Conservation (phyloP, 1,140 invertebrate genomes). For the Psix sp. region DNA sequence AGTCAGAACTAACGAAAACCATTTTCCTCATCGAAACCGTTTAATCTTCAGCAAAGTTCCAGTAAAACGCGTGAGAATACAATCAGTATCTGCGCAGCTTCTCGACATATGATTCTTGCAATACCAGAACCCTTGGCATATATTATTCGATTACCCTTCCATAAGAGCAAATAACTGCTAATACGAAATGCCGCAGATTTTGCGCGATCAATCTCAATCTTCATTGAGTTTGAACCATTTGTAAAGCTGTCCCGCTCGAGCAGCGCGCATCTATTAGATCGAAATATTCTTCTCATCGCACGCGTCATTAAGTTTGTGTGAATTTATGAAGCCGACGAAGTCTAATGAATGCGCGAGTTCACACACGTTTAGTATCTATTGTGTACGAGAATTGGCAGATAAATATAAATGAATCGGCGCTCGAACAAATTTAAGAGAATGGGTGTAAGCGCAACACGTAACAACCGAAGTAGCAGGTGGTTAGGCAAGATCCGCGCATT, state of each 20-base stretch:
- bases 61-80: conserved; percentile 16
- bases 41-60: no score
- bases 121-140: conserved; percentile 40
- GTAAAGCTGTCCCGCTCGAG: not conserved
- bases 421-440: conserved; percentile 41
- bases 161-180: conserved; percentile 18
- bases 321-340: not conserved
- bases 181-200: conserved; percentile 19
- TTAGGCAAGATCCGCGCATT: conserved; percentile 52
- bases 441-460: conserved; percentile 25
- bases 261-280: conserved; percentile 8
- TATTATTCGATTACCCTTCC: conserved; percentile 46
- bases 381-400: conserved; percentile 44
- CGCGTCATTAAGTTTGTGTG: conserved; percentile 18
- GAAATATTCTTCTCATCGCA: conserved; percentile 13
- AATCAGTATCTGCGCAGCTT: conserved; percentile 9
- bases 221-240: conserved; percentile 31
- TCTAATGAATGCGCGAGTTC: conserved; percentile 46
- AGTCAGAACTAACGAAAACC: no score
- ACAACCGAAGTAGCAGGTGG: conserved; percentile 41
- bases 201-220: conserved; percentile 26
- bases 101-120: no score
- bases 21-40: no score
- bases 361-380: conserved; percentile 40
- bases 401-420: conserved; percentile 35